Conservation (phyloP, 2,113 vertebrate genomes). For the Myxocyprinus asiaticus region DNA sequence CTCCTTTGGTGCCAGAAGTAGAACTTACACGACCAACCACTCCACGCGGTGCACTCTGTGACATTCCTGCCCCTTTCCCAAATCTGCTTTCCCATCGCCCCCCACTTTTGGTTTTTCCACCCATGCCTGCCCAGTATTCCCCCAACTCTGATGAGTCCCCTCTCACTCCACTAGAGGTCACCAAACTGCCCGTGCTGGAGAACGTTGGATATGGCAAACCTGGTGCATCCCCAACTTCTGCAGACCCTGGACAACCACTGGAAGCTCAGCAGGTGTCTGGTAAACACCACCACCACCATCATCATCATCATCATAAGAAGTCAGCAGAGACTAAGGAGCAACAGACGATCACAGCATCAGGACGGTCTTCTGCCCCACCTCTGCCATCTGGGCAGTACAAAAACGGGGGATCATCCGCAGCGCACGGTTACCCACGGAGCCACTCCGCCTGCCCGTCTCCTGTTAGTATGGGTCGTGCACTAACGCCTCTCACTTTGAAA, state of each 20-base stretch:
- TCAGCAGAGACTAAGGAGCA: constrained; percentile 74
- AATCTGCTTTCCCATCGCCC: constrained; percentile 91
- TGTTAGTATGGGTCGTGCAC: constrained; percentile 87
- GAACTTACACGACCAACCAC: constrained; percentile 61
- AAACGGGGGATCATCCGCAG: constrained; percentile 74
- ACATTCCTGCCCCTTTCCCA: constrained; percentile 93
- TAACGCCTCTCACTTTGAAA: constrained; percentile 92
- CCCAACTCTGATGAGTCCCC: constrained; percentile 96
- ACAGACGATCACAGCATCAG: constrained; percentile 79
- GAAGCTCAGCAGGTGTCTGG: constrained; percentile 38
- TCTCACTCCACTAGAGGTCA: constrained; percentile 91
- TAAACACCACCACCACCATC: constrained; percentile 67
- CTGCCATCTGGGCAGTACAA: constrained; percentile 87
- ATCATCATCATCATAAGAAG: constrained; percentile 68
- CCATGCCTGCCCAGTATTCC: constrained; percentile 90
- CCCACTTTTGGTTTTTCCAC: constrained; percentile 91
- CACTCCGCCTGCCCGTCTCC: constrained; percentile 94
- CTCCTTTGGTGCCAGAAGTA: constrained; percentile 31
- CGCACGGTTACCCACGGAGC: constrained; percentile 89
- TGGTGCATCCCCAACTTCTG: constrained; percentile 68
- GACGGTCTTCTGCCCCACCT: constrained; percentile 88
- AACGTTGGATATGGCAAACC: constrained; percentile 84
- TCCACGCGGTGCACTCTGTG: constrained; percentile 83
- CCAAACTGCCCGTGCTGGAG: constrained; percentile 86
- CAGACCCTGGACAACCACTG: constrained; percentile 38